Base-by-base conservation (phyloP, 1,140 invertebrate genomes). In the Eupristina koningsbergeri region DNA sequence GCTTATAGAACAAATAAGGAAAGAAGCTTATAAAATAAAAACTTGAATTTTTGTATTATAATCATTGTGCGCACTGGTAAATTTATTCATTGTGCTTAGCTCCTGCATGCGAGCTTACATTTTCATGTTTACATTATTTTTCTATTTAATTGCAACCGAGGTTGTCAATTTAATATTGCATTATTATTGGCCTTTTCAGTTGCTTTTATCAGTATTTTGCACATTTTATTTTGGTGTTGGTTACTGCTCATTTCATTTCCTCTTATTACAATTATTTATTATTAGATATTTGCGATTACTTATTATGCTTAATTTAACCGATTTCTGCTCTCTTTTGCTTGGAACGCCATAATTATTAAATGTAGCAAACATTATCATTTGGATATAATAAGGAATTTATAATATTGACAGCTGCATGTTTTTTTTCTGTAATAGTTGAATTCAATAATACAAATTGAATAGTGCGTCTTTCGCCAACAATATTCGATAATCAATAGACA, bases 21-120 rank as follows among this genome's bases (percentile, higher is more conserved):
- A 41, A 45, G 8, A 50, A 75, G 73, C 73, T 75, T 75, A 75
- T 75, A 53, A 26, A 50, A 75, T 50, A 75, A 50, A 81, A 13
- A 81, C 74, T 63, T 74, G 73, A 75, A 81, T 58, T 39, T 31
- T 36, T 78, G 36, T 75, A 74, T 61, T 19, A 74, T 81, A 58
- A 75, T 82, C 11, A 82, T 82, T 69, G 76, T 81, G 81, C 73
- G 82, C 61, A 73, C 63, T 80, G 26, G 63, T 34, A 63, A 80
- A 85, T 76, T 81, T 26, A 84, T 31, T 81, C 78, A 82, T 87
- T 85, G 39, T 39, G 87, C 87, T 87, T 87, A 83, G 83, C 71
- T 85, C 85, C 85, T 86, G 88, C 88, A 87, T 87, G 88, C 73
- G 64, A 50, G 85, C 86, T 88, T 63, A 63, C 39, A 64, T 63